Percentiles rank a stretch among this genome's conserved stretches.
Evolutionary conservation across 2,888 invertebrate species (phyloP).

Genomic region (Oeneis ivallda): DNA sequence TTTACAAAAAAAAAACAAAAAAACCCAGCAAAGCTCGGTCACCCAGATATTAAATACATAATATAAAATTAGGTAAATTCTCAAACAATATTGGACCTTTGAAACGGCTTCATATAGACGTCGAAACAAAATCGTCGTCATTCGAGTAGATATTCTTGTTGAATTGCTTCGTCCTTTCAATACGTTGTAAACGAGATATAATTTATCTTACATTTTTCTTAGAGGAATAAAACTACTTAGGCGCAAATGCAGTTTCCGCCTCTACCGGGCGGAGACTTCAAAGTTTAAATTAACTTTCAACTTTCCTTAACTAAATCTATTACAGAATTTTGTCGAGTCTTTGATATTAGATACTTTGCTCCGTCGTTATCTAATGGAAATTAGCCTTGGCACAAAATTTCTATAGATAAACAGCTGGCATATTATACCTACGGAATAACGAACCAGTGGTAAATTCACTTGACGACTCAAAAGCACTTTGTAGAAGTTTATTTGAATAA

Average conservation of each 20-base stretch:
- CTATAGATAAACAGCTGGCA: too few relatives aligned
- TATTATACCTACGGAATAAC: too few relatives aligned
- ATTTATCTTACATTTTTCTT: conserved; percentile 7
- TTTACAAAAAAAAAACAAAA: too few relatives aligned
- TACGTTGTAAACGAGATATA: conserved; percentile 2
- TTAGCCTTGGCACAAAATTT: too few relatives aligned
- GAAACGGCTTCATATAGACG: neutral
- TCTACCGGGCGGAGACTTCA: neutral
- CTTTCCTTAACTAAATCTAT: neutral
- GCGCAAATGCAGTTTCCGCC: conserved; percentile 5
- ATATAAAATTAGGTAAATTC: too few relatives aligned
- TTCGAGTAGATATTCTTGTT: neutral
- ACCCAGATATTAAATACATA: too few relatives aligned
- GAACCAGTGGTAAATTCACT: too few relatives aligned
- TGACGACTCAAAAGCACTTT: too few relatives aligned
- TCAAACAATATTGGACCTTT: too few relatives aligned
- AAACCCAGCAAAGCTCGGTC: too few relatives aligned
- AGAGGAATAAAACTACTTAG: neutral
- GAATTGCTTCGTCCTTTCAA: conserved; percentile 13
- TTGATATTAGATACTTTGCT: neutral
- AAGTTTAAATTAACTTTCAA: neutral
- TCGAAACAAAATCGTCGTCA: neutral
- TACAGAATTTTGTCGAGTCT: neutral
- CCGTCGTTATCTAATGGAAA: neutral
- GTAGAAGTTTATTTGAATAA: too few relatives aligned